A percentile compares a stretch with the other conserved stretches of the same genome.
These are phyloP conservation scores for Pelodiscus sinensis DNA, from an alignment of 2,113 vertebrate species.

Conservation along the genomic window DNA sequence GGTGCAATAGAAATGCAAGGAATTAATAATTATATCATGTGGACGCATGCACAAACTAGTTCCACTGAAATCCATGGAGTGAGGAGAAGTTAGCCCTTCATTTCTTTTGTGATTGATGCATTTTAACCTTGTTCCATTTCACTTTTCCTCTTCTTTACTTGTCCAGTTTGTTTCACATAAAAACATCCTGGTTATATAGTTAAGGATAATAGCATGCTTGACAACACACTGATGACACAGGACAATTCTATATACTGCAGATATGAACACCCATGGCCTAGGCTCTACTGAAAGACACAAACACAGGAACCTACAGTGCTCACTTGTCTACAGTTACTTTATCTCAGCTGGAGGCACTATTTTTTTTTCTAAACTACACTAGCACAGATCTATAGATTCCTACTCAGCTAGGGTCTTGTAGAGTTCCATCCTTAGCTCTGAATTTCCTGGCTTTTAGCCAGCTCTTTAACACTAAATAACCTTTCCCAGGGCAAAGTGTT, in stretches of 20 bases:
- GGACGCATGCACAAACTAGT: neutral
- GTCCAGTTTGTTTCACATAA: neutral
- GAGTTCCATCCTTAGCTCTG: neutral
- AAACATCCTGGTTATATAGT: neutral
- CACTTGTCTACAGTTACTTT: neutral
- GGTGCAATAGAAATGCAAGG: neutral
- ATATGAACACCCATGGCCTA: slow-evolving; percentile 1
- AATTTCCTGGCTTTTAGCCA: neutral
- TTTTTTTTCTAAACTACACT: neutral
- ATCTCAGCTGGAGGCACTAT: neutral
- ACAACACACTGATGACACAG: slow-evolving; percentile 19
- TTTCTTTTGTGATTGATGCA: neutral
- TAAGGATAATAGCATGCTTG: neutral
- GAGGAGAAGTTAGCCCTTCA: neutral
- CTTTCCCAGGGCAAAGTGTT: neutral
- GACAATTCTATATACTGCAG: slow-evolving; percentile 31
- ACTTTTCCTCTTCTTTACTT: neutral
- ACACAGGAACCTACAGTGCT: slow-evolving; percentile 15
- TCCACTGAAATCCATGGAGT: neutral
- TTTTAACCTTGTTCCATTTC: neutral
- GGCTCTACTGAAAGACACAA: slow-evolving; percentile 17
- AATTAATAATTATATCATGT: neutral
- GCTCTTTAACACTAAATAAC: neutral
- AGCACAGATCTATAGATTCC: neutral
- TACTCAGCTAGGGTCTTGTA: neutral